Conservation (phyloP, 2,797 vertebrate genomes). For the Alauda arvensis region DNA sequence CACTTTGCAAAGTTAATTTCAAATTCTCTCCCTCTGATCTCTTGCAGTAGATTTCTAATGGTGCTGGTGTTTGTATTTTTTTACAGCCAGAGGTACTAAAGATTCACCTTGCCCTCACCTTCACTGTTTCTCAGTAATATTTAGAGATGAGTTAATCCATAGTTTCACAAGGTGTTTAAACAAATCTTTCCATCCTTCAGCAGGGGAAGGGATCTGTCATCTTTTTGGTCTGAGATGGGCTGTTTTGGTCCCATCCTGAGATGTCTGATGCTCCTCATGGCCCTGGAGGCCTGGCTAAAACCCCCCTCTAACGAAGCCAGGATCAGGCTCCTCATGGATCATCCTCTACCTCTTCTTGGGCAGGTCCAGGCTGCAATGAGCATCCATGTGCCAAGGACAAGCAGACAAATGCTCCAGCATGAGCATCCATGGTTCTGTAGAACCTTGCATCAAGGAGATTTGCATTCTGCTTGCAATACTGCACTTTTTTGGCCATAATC, state of each 20-base stretch:
- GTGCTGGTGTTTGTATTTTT: background rate
- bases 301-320: background rate
- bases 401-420: background rate
- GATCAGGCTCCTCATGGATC: background rate
- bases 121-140: background rate
- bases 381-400: background rate
- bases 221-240: background rate
- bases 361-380: background rate
- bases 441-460: background rate
- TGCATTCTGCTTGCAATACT: background rate
- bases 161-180: background rate
- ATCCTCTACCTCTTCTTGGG: background rate
- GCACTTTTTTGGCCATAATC: background rate
- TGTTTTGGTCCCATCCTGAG: background rate
- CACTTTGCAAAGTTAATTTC: conserved; percentile 54
- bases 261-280: background rate
- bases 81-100: conserved; percentile 11
- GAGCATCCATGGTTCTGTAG: background rate
- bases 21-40: conserved; percentile 17
- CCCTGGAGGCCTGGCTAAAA: background rate
- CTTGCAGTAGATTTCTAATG: conserved; percentile 6
- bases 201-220: background rate
- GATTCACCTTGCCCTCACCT: conserved; percentile 34
- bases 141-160: background rate
- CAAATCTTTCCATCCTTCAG: background rate